Base-by-base conservation (phyloP, 2,888 invertebrate genomes). In the Pseudococcus longispinus region DNA sequence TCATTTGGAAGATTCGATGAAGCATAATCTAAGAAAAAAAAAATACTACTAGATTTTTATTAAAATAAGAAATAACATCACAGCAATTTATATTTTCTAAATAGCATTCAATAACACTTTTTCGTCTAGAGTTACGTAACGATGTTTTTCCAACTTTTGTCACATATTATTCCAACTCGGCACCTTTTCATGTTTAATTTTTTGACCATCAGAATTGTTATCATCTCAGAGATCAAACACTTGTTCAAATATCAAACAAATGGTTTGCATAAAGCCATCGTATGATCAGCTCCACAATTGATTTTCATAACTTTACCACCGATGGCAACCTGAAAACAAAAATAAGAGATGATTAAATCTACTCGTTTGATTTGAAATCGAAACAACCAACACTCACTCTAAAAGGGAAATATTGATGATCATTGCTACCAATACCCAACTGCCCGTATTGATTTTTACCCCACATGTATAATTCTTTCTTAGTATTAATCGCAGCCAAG, bases 381-480 rank as follows among this genome's bases (percentile, higher is more conserved):
- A 77, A 77, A 15, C 9, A 82, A 82, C 9, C 6, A 55, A 32
- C 37, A 89, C 89, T 89, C 90, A 93, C 95, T 92, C 95, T 95
- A 29, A 97, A 92, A 1, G 98, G 98, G 90, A 98, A 98, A 91
- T 92, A 94, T 90, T 98, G 98, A 90, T 97, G 95, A 87, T 95
- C 94, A 0, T 91, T 90, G 90, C 94, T 93, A 0, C 97, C 97
- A 55, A 98, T 91, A 0, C 98, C 98, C 0, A 99, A 92, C 89
- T 95, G 95, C 0, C 96, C 95, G 89, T 93, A 93, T 89, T 94
- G 93, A 91, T 98, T 98, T 89, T 95, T 93, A 0, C 98, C 98
- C 98, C 98, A 99, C 91, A 94, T 95, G 89, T 94, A 98, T 9
- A 98, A 91, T 91, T 97, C 96, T 0, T 97, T 97, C 26, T 91